Percentiles rank a stretch among this genome's conserved stretches.
These are phyloP conservation scores for Drosophila baimaii DNA, from an alignment of 1,140 invertebrate species.

Conservation along the genomic window DNA sequence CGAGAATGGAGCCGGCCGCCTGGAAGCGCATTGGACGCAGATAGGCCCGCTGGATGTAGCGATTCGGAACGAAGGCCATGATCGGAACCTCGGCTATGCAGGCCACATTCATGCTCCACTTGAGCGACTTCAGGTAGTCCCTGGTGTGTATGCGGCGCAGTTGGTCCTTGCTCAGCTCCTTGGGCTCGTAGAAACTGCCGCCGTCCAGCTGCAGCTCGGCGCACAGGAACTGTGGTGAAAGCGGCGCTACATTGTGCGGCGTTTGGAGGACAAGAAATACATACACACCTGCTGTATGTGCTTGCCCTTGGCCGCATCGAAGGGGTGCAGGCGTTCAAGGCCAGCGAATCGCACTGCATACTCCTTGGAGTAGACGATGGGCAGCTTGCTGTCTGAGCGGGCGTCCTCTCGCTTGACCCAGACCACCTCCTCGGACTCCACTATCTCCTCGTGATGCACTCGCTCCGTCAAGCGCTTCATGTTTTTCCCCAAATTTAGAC, in stretches of 20 bases:
- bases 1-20: slow-evolving; percentile 92
- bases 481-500: neutral
- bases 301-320: slow-evolving; percentile 94
- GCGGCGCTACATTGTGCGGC: neutral
- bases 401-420: slow-evolving; percentile 56
- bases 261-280: neutral
- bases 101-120: slow-evolving; percentile 91
- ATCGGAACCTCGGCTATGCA: slow-evolving; percentile 91
- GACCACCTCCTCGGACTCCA: slow-evolving; percentile 46
- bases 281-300: slow-evolving; percentile 88
- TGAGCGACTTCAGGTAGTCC: slow-evolving; percentile 89
- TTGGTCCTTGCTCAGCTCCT: slow-evolving; percentile 89
- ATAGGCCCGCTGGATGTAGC: slow-evolving; percentile 90
- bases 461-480: slow-evolving; percentile 54
- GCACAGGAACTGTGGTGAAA: slow-evolving; percentile 85
- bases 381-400: slow-evolving; percentile 83
- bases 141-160: slow-evolving; percentile 89
- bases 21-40: slow-evolving; percentile 92
- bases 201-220: slow-evolving; percentile 85
- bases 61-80: slow-evolving; percentile 91
- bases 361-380: slow-evolving; percentile 90
- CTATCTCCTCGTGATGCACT: slow-evolving; percentile 48
- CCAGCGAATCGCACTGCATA: slow-evolving; percentile 94
- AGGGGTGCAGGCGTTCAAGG: slow-evolving; percentile 93
- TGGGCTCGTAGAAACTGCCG: slow-evolving; percentile 87